phyloP scores from a whole-genome alignment of 2,113 vertebrate species.

The Etheostoma spectabile region DNA sequence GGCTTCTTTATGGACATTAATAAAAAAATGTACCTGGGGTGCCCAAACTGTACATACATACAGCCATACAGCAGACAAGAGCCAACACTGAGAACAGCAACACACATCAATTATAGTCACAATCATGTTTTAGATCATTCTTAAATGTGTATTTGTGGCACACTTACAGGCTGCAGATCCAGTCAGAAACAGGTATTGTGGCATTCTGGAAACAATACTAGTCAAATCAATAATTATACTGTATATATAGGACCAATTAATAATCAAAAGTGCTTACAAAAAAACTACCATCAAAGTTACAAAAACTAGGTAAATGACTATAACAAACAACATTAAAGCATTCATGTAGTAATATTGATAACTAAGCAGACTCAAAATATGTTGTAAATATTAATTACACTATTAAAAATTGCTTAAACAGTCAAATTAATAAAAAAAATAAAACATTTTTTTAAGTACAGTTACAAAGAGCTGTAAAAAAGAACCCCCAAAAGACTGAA shows the following conservation, averaged over 20 bases:
- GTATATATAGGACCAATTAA: background rate
- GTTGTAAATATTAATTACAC: background rate
- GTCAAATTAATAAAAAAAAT: background rate
- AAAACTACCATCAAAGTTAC: background rate
- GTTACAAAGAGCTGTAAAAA: background rate
- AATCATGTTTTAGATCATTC: background rate
- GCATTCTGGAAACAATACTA: too few species aligned
- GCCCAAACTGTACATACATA: background rate
- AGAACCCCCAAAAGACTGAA: background rate
- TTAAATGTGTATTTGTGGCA: slow-evolving; percentile 1
- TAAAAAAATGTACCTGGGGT: too few species aligned
- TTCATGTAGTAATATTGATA: background rate
- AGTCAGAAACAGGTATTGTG: too few species aligned
- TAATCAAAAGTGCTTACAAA: background rate
- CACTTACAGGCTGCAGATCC: background rate
- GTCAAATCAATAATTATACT: background rate
- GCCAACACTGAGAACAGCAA: background rate
- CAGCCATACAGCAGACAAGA: background rate
- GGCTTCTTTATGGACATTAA: too few species aligned
- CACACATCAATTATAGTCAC: background rate
- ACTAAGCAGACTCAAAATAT: background rate
- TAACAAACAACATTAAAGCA: background rate
- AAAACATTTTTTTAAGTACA: background rate
- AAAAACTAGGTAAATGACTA: background rate
- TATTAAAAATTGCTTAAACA: background rate